Base-by-base conservation (phyloP, 1,140 invertebrate genomes). In the Ditylenchus dipsaci region DNA sequence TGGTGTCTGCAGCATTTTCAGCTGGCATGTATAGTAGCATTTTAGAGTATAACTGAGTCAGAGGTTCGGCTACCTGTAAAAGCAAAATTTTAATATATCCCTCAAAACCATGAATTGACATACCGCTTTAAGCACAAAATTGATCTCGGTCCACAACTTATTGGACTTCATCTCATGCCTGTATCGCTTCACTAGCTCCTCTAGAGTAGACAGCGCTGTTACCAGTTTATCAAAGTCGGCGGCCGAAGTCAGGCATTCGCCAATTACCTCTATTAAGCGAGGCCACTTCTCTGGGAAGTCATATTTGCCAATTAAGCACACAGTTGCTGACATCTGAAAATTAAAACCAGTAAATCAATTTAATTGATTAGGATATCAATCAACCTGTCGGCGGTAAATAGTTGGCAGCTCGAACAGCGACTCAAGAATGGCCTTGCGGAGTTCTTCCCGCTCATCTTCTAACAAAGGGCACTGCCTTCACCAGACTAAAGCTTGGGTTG, bases 181-280 rank as follows among this genome's bases (percentile, higher is more conserved):
- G 72, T 75, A 75, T 19, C 76, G 76, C 15, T 42, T 45, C 27
- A 78, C 58, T 63, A 75, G 29, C 56, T 75, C 53, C 27, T 78
- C 74, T 15, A 75, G 66, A 11, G 69, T 67, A 13, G 57, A 30
- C 38, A 75, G 43, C 1, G 73, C 49, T 15, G 61, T 75, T n/a
- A 49, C 26, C 15, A 74, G 30, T 38, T 63, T 67, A 13, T 77
- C 75, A 30, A 75, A 72, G n/a, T 73, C 72, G 8, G 47, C 30
- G 15, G 47, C 68, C 11, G 27, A 27, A 29, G 57, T 21, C 30
- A 75, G 57, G 21, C 65, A 38, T 21, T 78, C 45, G 1, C 53
- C 53, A 9, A 75, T 21, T 1, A 78, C 19, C 21, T 67, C 15
- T 1, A 78, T 61, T 11, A 78, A 49, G 19, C 53, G 23, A 15